Evolutionary conservation across 2,888 invertebrate species (phyloP).

Genomic region (Druceiella hillmani): DNA sequence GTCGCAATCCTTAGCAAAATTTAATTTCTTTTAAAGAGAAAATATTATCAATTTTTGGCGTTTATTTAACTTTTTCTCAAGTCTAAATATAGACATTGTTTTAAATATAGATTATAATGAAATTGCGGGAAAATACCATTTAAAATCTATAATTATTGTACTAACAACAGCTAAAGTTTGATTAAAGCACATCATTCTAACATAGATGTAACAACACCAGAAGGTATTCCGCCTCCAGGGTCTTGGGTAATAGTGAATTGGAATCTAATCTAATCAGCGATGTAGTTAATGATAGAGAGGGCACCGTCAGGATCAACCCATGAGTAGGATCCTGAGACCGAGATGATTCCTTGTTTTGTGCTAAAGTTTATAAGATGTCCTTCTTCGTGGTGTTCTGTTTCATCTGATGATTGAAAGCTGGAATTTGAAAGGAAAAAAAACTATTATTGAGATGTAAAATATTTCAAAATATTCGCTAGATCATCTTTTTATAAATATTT

Average conservation of each 20-base stretch:
- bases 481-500: too few species aligned
- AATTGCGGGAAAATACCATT: too few species aligned
- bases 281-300: conserved; percentile 53
- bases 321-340: conserved; percentile 45
- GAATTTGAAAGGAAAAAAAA: conserved; percentile 10
- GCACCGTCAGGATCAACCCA: conserved; percentile 53
- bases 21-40: too few species aligned
- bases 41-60: too few species aligned
- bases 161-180: too few species aligned
- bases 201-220: conserved; percentile 38
- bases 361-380: conserved; percentile 49
- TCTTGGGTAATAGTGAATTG: conserved; percentile 37
- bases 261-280: conserved; percentile 51
- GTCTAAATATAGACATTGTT: too few species aligned
- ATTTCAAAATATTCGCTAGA: neutral
- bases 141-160: too few species aligned
- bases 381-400: conserved; percentile 44
- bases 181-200: too few species aligned
- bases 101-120: too few species aligned
- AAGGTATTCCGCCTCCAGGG: conserved; percentile 36
- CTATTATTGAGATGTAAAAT: neutral
- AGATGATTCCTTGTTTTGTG: conserved; percentile 46
- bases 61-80: too few species aligned
- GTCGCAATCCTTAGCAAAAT: too few species aligned
- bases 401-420: conserved; percentile 52